Evolutionary conservation across 2,797 vertebrate species (phyloP).

Genomic region (Lepilemur ruficaudatus): DNA sequence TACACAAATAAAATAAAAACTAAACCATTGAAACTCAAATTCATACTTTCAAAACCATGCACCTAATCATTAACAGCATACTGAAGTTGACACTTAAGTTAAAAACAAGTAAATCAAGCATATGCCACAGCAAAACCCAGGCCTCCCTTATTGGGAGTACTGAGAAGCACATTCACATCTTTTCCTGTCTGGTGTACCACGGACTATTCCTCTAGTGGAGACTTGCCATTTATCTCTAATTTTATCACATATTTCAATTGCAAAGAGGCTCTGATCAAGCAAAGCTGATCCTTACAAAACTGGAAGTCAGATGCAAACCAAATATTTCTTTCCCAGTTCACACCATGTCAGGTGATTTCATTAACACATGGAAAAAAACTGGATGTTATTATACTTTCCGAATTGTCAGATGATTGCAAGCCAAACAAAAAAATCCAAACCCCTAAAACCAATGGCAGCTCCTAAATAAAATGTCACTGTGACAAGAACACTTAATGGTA

Average conservation of each 20-base stretch:
- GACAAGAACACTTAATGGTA: not conserved
- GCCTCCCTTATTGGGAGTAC: not conserved
- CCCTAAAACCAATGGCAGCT: conserved; percentile 8
- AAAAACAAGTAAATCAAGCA: not conserved
- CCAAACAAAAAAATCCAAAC: not conserved
- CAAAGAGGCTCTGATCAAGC: conserved; percentile 1
- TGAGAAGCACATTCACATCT: not conserved
- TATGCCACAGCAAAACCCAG: not conserved
- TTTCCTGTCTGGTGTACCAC: not conserved
- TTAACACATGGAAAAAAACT: not conserved
- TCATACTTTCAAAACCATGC: conserved; percentile 13
- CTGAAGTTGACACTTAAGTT: not conserved
- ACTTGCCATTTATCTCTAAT: not conserved
- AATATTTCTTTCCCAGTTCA: conserved; percentile 10
- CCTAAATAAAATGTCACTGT: not conserved
- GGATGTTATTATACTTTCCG: conserved; percentile 15
- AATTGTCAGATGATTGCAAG: conserved; percentile 37
- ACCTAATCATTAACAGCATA: not conserved
- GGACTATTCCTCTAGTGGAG: not conserved
- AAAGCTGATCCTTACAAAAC: not conserved
- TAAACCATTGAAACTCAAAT: conserved; percentile 11
- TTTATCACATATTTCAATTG: not conserved
- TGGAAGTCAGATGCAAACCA: conserved; percentile 23
- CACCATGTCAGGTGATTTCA: conserved; percentile 49
- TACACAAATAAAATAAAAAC: conserved; percentile 28